phyloP scores from a whole-genome alignment of 2,797 vertebrate species.

The Parotocinclus haroldoi region DNA sequence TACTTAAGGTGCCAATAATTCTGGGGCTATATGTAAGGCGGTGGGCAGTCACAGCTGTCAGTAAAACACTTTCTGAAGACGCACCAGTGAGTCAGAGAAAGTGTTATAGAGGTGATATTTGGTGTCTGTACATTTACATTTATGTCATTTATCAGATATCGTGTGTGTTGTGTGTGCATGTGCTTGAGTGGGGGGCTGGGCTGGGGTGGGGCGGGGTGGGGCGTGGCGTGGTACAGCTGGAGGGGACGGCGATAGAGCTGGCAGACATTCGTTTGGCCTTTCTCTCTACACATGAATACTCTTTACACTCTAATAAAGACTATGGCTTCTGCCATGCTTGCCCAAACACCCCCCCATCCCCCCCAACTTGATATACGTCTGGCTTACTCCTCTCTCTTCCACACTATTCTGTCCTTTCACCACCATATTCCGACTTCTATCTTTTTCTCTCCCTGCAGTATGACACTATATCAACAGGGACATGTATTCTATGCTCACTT shows the following conservation, averaged over 20 bases:
- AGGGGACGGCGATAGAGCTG: slow-evolving; percentile 55
- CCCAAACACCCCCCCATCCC: neutral
- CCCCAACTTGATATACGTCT: too few species aligned
- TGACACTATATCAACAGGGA: too few species aligned
- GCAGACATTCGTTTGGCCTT: slow-evolving; percentile 61
- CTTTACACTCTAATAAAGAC: slow-evolving; percentile 61
- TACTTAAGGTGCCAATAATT: too few species aligned
- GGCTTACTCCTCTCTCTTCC: too few species aligned
- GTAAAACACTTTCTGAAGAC: slow-evolving; percentile 44
- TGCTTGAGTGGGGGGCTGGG: slow-evolving; percentile 31
- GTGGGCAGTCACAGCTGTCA: slow-evolving; percentile 39
- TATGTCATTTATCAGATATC: too few species aligned
- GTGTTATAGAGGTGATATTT: slow-evolving; percentile 2
- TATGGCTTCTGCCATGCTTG: slow-evolving; percentile 31
- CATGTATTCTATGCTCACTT: too few species aligned
- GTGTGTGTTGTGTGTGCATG: neutral
- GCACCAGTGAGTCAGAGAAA: slow-evolving; percentile 28
- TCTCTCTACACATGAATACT: slow-evolving; percentile 56
- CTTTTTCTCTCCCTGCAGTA: too few species aligned
- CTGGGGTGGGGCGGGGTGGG: too few species aligned
- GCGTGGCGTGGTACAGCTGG: too few species aligned
- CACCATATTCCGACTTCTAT: too few species aligned
- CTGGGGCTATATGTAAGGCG: slow-evolving; percentile 11
- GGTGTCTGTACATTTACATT: neutral
- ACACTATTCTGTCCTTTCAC: too few species aligned